A percentile compares a stretch with the other conserved stretches of the same genome.
phyloP scores from a whole-genome alignment of 1,140 invertebrate species.

The Ceratoteleas bidentatus region DNA sequence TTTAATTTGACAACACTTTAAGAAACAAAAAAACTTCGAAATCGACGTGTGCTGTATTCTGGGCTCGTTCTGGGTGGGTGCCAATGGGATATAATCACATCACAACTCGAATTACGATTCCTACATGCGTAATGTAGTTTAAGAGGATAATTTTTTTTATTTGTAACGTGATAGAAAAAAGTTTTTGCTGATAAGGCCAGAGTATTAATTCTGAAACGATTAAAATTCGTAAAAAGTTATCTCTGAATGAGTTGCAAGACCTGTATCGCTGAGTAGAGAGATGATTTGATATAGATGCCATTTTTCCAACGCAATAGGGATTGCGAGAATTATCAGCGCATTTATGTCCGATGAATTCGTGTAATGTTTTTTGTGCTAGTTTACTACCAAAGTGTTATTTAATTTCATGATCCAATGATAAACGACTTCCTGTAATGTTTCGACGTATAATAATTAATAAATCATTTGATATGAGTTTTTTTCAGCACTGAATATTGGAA shows the following conservation, averaged over 20 bases:
- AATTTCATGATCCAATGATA: background rate
- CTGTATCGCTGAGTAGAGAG: background rate
- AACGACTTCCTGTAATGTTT: background rate
- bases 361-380: background rate
- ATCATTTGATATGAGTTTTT: slow-evolving; percentile 4
- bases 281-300: slow-evolving; percentile 11
- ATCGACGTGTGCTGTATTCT: too few relatives aligned
- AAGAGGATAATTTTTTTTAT: slow-evolving; percentile 11
- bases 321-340: background rate
- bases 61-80: too few relatives aligned
- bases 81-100: too few relatives aligned
- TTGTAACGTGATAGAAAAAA: slow-evolving; percentile 33
- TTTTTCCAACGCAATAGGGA: slow-evolving; percentile 9
- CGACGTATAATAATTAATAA: background rate
- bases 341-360: background rate
- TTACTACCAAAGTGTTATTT: too few relatives aligned
- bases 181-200: slow-evolving; percentile 26
- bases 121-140: slow-evolving; percentile 3
- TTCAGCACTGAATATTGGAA: slow-evolving; percentile 9
- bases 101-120: background rate
- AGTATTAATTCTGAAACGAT: slow-evolving; percentile 19
- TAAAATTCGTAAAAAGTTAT: slow-evolving; percentile 35
- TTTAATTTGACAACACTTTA: too few relatives aligned
- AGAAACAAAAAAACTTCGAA: too few relatives aligned
- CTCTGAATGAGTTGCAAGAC: slow-evolving; percentile 27